Evolutionary conservation across 2,888 invertebrate species (phyloP), one percentile per base, ranked within the genome.

Genomic region (Disparrhopalites patrizii): DNA sequence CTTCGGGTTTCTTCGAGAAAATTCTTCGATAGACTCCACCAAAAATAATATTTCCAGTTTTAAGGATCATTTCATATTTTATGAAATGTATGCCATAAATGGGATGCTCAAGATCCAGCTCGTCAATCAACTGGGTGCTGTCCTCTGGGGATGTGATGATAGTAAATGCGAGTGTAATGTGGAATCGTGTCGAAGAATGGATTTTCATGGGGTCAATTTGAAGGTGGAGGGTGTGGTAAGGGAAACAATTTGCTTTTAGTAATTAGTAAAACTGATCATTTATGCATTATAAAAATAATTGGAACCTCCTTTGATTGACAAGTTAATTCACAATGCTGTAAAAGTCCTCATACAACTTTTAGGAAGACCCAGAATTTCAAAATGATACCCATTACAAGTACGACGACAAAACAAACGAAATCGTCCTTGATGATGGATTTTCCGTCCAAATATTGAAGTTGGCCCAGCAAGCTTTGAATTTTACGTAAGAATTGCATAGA

Each of bases 311-410:
- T n/a, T n/a, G n/a, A n/a, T n/a, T n/a, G n/a, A n/a, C n/a, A n/a
- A 55, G 15, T 33, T 54, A 28, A 23, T 51, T 40, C 43, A 25
- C 7, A 54, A 40, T 30, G 13, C 2, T 33, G n/a, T 67, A 38
- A 57, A 18, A n/a, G 5, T 43, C 43, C 43, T 36, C n/a, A 36
- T 15, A 36, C 3, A 10, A 4, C 13, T 31, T 38, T 2, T 27
- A 73, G 70, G 65, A 70, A 65, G 73, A 73, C 25, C 23, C 54
- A 7, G 71, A 71, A 25, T 31, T 60, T 3, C 69, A 69, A 28
- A 70, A 72, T 52, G 73, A 73, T 33, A 68, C 70, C 18, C 43
- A 66, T 4, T 70, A 67, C 23, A 58, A 20, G n/a, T 28, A 31
- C 3, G 23, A 43, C n/a, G 57, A 60, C 4, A 18, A 30, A 20